Conservation (phyloP, 2,113 vertebrate species). For the Cinclus cinclus region DNA sequence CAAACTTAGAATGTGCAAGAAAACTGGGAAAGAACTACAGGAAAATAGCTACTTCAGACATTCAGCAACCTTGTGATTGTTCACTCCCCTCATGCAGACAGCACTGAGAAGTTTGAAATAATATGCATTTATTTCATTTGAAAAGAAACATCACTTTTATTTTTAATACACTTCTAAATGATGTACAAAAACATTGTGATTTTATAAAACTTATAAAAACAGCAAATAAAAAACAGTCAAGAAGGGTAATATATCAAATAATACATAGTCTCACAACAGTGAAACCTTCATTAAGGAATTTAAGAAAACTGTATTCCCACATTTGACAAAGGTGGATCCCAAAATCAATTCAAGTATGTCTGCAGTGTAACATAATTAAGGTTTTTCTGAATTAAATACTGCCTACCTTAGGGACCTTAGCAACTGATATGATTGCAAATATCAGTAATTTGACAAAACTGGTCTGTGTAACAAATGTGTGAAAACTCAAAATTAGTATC, state of each 20-base stretch:
- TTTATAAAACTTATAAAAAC: not conserved
- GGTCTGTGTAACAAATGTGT: not conserved
- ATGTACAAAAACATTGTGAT: not conserved
- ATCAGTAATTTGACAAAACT: not conserved
- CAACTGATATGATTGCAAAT: not conserved
- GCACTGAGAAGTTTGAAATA: not conserved
- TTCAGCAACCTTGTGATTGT: not conserved
- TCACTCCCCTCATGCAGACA: not conserved
- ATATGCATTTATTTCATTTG: not conserved
- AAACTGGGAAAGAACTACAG: not conserved
- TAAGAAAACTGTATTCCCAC: not conserved
- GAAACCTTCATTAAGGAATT: not conserved
- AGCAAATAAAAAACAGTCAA: not conserved
- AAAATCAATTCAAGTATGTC: not conserved
- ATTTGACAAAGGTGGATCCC: not conserved
- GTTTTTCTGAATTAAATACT: not conserved
- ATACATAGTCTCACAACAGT: not conserved
- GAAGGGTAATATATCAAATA: not conserved
- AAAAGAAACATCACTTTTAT: constrained; percentile 13
- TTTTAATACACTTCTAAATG: not conserved
- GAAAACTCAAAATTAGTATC: not conserved
- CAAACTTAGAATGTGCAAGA: not conserved
- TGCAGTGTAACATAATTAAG: not conserved
- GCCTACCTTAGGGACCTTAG: not conserved
- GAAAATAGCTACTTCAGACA: not conserved